Evolutionary conservation across 2,888 invertebrate species (phyloP).

Genomic region (Dryobota labecula): DNA sequence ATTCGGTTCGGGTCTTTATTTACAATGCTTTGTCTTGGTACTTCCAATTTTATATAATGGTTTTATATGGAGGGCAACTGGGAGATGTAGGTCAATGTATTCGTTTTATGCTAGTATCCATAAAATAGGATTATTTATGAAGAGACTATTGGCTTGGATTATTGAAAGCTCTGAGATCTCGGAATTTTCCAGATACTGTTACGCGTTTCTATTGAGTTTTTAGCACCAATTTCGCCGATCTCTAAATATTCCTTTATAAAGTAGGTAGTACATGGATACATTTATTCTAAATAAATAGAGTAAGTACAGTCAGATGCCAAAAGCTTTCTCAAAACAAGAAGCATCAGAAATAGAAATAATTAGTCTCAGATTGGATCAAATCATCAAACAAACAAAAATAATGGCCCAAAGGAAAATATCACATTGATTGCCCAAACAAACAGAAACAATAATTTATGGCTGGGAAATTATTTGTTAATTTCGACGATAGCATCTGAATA

Average conservation of each 20-base stretch:
- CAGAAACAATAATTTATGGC: slow-evolving; percentile 16
- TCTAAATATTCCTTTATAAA: no score
- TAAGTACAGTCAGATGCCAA: slow-evolving; percentile 2
- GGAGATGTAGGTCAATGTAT: slow-evolving; percentile 30
- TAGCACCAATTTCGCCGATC: not conserved
- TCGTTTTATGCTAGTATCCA: not conserved
- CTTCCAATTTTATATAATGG: slow-evolving; percentile 3
- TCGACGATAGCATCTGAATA: slow-evolving; percentile 37
- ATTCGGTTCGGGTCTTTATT: not conserved
- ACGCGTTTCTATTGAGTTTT: not conserved
- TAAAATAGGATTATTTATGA: slow-evolving; percentile 30
- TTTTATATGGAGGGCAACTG: slow-evolving; percentile 5
- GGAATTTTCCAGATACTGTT: slow-evolving; percentile 8
- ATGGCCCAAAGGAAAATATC: slow-evolving; percentile 22
- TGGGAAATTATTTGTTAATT: slow-evolving; percentile 35
- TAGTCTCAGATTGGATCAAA: slow-evolving; percentile 30
- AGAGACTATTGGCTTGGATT: not conserved
- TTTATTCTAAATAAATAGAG: not conserved
- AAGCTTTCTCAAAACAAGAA: slow-evolving; percentile 22
- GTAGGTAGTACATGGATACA: not conserved
- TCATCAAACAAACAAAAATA: slow-evolving; percentile 32
- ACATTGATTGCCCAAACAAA: slow-evolving; percentile 21
- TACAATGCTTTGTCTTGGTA: not conserved
- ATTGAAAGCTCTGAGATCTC: not conserved
- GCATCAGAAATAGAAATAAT: slow-evolving; percentile 41